Evolutionary conservation across 2,797 vertebrate species (phyloP), one percentile per base, ranked within the genome.

Genomic region (Hydrocynus forskahlii): DNA sequence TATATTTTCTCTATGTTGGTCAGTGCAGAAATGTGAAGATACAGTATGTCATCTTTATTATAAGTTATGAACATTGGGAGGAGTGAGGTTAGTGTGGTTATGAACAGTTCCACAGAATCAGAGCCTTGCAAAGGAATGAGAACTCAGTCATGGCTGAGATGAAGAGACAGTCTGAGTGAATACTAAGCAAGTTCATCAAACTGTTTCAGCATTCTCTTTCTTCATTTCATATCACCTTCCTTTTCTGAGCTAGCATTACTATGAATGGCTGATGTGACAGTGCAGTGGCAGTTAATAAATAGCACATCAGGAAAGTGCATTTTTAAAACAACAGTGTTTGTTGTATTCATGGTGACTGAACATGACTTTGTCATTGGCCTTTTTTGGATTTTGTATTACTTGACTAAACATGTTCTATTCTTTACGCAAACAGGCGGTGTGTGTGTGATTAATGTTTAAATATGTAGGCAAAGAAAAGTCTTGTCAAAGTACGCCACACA

Each of bases 71-170:
- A 57, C 55, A n/a, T n/a, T 6, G 55, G 21, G 7, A n/a, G 5
- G 19, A n/a, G 6, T n/a, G 8, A 57, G 5, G 8, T 14, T 1
- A 29, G 4, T 29, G 14, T 64, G 7, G 29, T n/a, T 66, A 40
- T 19, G 63, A 66, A 40, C 1, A 19, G 35, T 19, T 40, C 8
- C 35, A 40, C 7, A 10, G 35, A 38, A 9, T 66, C 35, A 19
- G 63, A 7, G 29, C 62, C 35, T 64, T 17, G 7, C 29, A 16
- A 5, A 17, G 29, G 38, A 64, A 35, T 64, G 29, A 6, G 57
- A 23, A 63, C 60, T 7, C 12, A 38, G 14, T 19, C 69, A 54
- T 35, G 9, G n/a, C 96, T 97, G 90, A 75, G 54, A 48, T 71
- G 48, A 43, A 71, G 13, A 52, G 55, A 52, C 35, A 71, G 59